Evolutionary conservation across 2,797 vertebrate species (phyloP), one percentile per base, ranked within the genome.

Genomic region (Esox masquinongy): DNA sequence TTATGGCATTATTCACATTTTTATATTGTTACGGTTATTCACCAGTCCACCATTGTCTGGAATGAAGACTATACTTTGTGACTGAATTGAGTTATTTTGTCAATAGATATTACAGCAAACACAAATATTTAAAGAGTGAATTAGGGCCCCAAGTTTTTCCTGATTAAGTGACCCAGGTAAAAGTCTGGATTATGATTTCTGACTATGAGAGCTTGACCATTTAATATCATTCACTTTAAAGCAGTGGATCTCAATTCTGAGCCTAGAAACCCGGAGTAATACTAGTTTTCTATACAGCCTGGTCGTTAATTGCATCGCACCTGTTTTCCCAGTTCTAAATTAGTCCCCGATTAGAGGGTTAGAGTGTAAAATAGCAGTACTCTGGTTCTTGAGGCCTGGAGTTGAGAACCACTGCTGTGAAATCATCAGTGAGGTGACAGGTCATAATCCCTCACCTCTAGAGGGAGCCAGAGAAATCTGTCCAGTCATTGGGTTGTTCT

Each of bases 381-480:
- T 31, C 29, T 31, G 3, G 29, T 31, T 31, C 39, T 4, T 43
- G 39, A 47, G 12, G 43, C 43, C 43, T 47, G 12, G 9, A 47
- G 43, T 47, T 47, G 9, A 47, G 43, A 47, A 47, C 43, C 43
- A 47, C 43, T 47, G 43, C 43, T 68, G 66, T 9, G 8, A n/a
- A 68, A 15, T n/a, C 17, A 6, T 72, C 22, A 67, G 17, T 17
- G 14, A 34, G 26, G 24, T 17, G 26, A 22, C 73, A 34, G 43
- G 3, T 31, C 53, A 53, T 36, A 43, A 22, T 11, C 1, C 26
- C 6, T 69, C 4, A 17, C 68, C 43, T 29, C 68, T 68, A 61
- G 51, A 59, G 72, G 59, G 29, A 66, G 36, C 36, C n/a, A 50
- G 43, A 66, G 68, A 43, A 73, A 56, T 43, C 71, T 9, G n/a